phyloP scores from a whole-genome alignment of 2,113 vertebrate genomes.

The Tachysurus fulvidraco region DNA sequence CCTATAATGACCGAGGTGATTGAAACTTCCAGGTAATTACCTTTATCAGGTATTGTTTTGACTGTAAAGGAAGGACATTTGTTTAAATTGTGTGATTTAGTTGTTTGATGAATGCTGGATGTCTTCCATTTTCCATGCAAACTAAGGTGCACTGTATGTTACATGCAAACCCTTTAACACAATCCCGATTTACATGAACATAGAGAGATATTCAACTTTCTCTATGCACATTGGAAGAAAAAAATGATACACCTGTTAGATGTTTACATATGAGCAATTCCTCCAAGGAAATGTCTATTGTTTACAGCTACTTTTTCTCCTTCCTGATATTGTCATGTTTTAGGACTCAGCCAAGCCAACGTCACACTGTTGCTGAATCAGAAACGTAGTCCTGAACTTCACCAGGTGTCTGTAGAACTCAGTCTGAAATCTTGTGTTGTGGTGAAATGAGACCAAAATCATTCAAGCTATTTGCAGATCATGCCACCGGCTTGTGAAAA shows the following conservation, averaged over 20 bases:
- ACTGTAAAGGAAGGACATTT: constrained; percentile 47
- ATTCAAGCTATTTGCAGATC: not conserved
- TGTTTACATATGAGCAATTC: constrained; percentile 1
- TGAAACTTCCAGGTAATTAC: constrained; percentile 69
- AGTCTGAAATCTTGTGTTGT: not conserved
- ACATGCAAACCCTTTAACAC: not conserved
- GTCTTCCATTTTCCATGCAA: not conserved
- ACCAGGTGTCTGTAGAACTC: not conserved
- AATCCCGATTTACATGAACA: not conserved
- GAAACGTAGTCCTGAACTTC: not conserved
- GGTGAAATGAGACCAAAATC: not conserved
- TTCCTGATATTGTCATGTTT: constrained; percentile 60
- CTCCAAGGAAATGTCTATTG: constrained; percentile 16
- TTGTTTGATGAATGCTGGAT: constrained; percentile 22
- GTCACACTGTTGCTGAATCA: not conserved
- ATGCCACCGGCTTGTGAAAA: not conserved
- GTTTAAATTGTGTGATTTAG: constrained; percentile 45
- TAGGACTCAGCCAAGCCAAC: no score
- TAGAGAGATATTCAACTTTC: not conserved
- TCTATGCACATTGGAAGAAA: not conserved
- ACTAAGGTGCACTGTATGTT: not conserved
- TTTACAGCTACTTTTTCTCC: constrained; percentile 47
- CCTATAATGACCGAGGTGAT: constrained; percentile 59
- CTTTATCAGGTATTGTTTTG: constrained; percentile 65
- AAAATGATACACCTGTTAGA: constrained; percentile 12